These are phyloP conservation scores for Micrastur ruficollis DNA, from an alignment of 2,797 vertebrate species.

Conservation along the genomic window DNA sequence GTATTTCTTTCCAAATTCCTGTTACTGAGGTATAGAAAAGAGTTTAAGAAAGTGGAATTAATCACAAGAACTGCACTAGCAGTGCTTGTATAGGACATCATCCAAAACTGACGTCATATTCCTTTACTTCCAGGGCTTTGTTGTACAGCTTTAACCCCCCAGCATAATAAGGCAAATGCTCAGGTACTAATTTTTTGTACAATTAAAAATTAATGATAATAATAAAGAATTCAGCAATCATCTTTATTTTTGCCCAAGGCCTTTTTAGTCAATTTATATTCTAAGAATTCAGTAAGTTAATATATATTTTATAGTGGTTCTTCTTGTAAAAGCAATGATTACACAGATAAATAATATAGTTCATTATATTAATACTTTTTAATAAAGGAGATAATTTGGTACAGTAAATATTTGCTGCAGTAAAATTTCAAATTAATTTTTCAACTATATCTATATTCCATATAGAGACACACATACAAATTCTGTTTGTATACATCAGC, in stretches of 20 bases:
- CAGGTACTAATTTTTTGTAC: neutral
- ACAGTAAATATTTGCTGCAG: neutral
- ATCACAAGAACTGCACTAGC: neutral
- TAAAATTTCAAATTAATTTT: neutral
- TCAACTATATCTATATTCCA: neutral
- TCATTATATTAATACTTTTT: neutral
- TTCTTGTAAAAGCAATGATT: neutral
- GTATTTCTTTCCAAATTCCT: neutral
- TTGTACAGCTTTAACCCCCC: neutral
- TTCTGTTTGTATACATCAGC: neutral
- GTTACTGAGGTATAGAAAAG: neutral
- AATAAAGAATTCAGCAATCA: neutral
- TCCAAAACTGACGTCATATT: neutral
- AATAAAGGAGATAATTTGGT: neutral
- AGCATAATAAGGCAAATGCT: neutral
- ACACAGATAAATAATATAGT: neutral
- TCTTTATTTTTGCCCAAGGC: neutral
- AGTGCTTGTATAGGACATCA: neutral
- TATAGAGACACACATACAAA: neutral
- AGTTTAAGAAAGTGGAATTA: neutral
- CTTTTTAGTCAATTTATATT: neutral
- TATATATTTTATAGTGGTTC: neutral
- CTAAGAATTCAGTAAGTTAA: neutral
- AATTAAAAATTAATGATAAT: neutral
- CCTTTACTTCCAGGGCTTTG: neutral